Percentiles rank a stretch among this genome's conserved stretches.
These are phyloP conservation scores for Arizona elegans DNA, from an alignment of 2,113 vertebrate species.

Conservation along the genomic window DNA sequence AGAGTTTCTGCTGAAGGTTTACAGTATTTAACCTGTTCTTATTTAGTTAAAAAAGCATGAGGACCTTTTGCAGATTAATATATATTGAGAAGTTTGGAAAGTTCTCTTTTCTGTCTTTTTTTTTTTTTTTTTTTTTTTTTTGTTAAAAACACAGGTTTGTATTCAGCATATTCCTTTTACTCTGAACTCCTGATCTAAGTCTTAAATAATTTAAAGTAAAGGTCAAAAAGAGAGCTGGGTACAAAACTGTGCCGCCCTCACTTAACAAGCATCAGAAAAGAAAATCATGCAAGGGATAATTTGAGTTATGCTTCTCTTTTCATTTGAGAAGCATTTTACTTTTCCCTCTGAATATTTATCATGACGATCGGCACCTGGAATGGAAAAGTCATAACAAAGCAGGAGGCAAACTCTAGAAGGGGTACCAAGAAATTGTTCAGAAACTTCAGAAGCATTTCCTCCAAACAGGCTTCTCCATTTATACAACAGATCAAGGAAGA, in stretches of 20 bases:
- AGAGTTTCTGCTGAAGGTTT: conserved; percentile 68
- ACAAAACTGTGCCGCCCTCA: conserved; percentile 69
- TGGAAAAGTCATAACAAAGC: conserved; percentile 42
- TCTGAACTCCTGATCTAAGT: conserved; percentile 78
- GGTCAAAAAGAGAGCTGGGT: conserved; percentile 69
- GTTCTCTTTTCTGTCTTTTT: not conserved
- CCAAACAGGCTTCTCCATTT: conserved; percentile 67
- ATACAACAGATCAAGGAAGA: conserved; percentile 72
- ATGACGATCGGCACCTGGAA: conserved; percentile 39
- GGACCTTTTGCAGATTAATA: conserved; percentile 71
- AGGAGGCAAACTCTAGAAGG: conserved; percentile 44
- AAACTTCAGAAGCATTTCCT: conserved; percentile 69
- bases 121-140: not conserved
- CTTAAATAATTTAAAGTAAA: conserved; percentile 80
- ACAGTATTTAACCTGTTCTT: conserved; percentile 71
- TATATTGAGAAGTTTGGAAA: conserved; percentile 73
- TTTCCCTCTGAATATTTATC: conserved; percentile 67
- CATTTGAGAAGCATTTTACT: conserved; percentile 41
- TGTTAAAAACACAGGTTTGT: conserved; percentile 42
- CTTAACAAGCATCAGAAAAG: conserved; percentile 64
- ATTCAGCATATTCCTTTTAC: conserved; percentile 67
- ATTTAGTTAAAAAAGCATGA: conserved; percentile 77
- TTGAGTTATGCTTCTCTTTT: conserved; percentile 55
- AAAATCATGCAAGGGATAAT: conserved; percentile 70
- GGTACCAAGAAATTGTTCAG: conserved; percentile 43